Conservation (phyloP, 2,113 vertebrate species). For the Lasiurus borealis region DNA sequence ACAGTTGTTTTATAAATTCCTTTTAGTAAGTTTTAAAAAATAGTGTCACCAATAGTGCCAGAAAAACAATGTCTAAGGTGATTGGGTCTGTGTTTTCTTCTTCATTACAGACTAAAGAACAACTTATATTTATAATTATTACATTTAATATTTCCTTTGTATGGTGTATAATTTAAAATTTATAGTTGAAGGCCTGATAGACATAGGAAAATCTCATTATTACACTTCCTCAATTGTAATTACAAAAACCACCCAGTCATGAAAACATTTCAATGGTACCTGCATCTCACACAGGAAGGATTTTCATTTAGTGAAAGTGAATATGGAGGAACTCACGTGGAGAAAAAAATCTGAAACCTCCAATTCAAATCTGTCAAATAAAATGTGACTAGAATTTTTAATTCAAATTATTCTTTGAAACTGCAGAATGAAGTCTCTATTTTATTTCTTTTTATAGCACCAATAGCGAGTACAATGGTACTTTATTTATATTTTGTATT, state of each 20-base stretch:
- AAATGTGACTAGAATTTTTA: neutral
- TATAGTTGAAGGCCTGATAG: neutral
- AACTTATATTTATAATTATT: neutral
- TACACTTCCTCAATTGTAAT: neutral
- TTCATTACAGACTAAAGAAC: neutral
- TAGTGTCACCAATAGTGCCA: neutral
- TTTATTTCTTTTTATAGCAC: neutral
- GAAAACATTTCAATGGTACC: neutral
- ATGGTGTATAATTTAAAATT: neutral
- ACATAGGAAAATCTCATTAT: neutral
- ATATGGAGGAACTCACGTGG: neutral
- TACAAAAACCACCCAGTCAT: neutral
- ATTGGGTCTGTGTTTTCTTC: neutral
- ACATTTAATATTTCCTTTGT: neutral
- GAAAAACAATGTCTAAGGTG: neutral
- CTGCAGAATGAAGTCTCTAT: neutral
- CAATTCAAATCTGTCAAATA: neutral
- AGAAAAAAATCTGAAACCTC: neutral
- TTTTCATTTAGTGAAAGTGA: neutral
- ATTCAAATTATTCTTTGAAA: neutral
- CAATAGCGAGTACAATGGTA: neutral
- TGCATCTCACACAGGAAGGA: neutral
- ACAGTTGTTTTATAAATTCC: neutral
- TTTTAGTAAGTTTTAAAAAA: neutral
- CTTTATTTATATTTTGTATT: slow-evolving; percentile 6